Percentiles rank a stretch among this genome's conserved stretches.
Evolutionary conservation across 2,888 invertebrate genomes (phyloP).

Genomic region (Hirtodrosophila duncani): DNA sequence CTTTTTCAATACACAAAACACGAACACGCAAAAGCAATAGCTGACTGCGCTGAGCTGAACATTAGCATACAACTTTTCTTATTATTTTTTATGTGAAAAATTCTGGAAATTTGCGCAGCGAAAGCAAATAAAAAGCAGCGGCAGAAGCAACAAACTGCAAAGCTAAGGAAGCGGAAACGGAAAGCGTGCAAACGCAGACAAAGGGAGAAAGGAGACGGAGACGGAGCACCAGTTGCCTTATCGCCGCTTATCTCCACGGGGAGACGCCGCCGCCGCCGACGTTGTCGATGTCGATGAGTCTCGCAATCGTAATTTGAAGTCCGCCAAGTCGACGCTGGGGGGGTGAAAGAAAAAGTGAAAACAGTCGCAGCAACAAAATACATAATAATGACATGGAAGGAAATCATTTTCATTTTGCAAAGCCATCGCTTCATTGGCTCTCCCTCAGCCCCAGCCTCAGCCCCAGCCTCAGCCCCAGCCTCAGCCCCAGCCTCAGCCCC

Average conservation of each 20-base stretch:
- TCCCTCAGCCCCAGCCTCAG: conserved; percentile 6
- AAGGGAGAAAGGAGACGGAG: conserved; percentile 37
- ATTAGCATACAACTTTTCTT: conserved; percentile 71
- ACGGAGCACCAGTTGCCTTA: conserved; percentile 1
- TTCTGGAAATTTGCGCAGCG: conserved; percentile 40
- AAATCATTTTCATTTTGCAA: conserved; percentile 71
- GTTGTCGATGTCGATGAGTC: conserved; percentile 22
- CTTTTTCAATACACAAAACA: no score
- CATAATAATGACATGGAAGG: conserved; percentile 70
- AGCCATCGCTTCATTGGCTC: conserved; percentile 55
- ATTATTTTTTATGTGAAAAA: conserved; percentile 71
- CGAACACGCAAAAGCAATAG: no score
- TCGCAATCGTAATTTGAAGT: no score
- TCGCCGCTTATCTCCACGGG: background rate
- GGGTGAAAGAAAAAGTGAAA: conserved; percentile 53
- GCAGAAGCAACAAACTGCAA: conserved; percentile 56
- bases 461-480: conserved; percentile 13
- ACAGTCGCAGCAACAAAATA: conserved; percentile 54
- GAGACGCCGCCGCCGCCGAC: background rate
- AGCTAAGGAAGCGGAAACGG: conserved; percentile 71
- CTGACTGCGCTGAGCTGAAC: no score
- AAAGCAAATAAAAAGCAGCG: conserved; percentile 15
- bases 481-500: background rate
- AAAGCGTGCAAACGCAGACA: conserved; percentile 69
- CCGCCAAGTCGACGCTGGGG: conserved; percentile 19